Evolutionary conservation across 2,797 vertebrate species (phyloP).

Genomic region (Antrozous pallidus): DNA sequence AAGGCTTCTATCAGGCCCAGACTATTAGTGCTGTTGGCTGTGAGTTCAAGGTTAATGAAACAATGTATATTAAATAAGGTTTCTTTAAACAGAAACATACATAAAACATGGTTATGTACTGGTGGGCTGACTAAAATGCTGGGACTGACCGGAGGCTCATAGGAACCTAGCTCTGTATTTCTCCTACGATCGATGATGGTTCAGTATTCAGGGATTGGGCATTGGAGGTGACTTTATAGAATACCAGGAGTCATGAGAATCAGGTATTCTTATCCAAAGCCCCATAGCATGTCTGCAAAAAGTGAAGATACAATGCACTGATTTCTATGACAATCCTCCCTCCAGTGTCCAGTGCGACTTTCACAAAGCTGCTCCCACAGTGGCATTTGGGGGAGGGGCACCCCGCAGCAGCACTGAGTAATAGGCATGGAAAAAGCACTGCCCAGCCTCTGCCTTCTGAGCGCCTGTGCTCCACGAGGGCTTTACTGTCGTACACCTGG

Average conservation of each 20-base stretch:
- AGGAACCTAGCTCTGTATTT: neutral
- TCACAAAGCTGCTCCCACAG: neutral
- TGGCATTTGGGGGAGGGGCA: neutral
- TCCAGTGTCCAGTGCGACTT: neutral
- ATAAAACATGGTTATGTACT: neutral
- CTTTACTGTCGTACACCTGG: neutral
- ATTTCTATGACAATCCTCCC: neutral
- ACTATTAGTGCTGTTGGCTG: neutral
- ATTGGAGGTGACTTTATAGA: neutral
- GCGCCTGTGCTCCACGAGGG: neutral
- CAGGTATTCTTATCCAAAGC: neutral
- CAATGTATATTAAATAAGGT: neutral
- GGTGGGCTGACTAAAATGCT: neutral
- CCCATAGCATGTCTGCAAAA: neutral
- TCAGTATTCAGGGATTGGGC: neutral
- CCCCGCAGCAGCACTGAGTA: neutral
- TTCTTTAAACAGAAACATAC: neutral
- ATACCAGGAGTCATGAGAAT: neutral
- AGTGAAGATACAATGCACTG: neutral
- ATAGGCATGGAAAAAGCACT: neutral
- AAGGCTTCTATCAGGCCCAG: neutral
- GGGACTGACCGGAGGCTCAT: neutral
- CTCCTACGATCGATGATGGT: neutral
- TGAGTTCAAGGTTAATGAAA: neutral
- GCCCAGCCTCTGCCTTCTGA: neutral